These are phyloP conservation scores for Eupithecia inturbata DNA, from an alignment of 2,888 invertebrate species.

Conservation along the genomic window DNA sequence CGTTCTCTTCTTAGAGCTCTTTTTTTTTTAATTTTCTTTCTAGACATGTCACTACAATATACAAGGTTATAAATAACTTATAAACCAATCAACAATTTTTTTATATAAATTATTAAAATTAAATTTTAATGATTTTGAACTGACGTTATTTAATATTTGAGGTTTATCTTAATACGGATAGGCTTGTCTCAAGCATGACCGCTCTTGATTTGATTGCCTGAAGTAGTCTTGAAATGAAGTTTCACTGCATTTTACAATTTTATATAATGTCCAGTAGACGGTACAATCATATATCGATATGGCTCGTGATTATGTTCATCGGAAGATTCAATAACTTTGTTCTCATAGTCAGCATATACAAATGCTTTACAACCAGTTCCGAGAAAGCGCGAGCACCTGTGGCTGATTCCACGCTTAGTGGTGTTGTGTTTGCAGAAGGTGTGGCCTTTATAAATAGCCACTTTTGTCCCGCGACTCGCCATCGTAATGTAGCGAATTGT, in stretches of 20 bases:
- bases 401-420: constrained; percentile 17
- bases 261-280: constrained; percentile 5
- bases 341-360: constrained; percentile 3
- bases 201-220: not conserved
- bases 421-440: constrained; percentile 42
- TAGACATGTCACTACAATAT: not conserved
- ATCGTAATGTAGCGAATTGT: constrained; percentile 12
- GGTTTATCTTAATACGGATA: not conserved
- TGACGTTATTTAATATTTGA: too few species aligned
- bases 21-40: not conserved
- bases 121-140: too few species aligned
- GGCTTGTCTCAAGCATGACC: not conserved
- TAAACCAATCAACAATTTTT: not conserved
- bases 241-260: not conserved
- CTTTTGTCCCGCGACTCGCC: constrained; percentile 23
- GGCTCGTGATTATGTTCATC: constrained; percentile 15
- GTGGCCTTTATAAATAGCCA: constrained; percentile 46
- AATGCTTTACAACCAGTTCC: constrained; percentile 22
- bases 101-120: too few species aligned
- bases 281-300: not conserved
- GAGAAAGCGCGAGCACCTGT: constrained; percentile 19
- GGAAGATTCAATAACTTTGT: not conserved
- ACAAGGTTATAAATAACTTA: too few species aligned
- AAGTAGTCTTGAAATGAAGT: not conserved
- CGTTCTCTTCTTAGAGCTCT: too few species aligned